Evolutionary conservation across 2,888 invertebrate species (phyloP).

Genomic region (Drosophila mulleri): DNA sequence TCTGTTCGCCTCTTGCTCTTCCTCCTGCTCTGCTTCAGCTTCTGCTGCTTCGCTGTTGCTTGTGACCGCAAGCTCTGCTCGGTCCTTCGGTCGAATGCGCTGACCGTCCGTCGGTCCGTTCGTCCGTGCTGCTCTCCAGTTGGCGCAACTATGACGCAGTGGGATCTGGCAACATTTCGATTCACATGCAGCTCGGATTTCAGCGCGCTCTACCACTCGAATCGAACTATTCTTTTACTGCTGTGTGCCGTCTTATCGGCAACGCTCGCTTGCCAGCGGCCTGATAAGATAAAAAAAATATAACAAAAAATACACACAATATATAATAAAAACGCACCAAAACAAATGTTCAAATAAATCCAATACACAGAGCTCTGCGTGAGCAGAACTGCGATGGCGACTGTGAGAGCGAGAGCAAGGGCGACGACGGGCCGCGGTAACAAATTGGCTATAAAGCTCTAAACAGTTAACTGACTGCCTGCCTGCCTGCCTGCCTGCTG

Average conservation of each 20-base stretch:
- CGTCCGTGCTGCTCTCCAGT: neutral
- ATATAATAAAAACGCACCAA: conserved; percentile 21
- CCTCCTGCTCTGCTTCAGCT: neutral
- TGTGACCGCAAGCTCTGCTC: conserved; percentile 1
- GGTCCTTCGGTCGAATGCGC: conserved; percentile 4
- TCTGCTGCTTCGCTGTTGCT: neutral
- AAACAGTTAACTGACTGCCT: neutral
- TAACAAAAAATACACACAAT: neutral
- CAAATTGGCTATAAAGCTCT: conserved; percentile 26
- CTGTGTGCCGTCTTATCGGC: conserved; percentile 42
- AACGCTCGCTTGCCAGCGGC: conserved; percentile 18
- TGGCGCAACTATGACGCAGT: conserved; percentile 50
- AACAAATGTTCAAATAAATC: conserved; percentile 30
- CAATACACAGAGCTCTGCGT: neutral
- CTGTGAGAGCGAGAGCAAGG: neutral
- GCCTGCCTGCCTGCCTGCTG: neutral
- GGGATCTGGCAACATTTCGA: conserved; percentile 32
- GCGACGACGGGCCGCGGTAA: no score
- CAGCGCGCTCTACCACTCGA: conserved; percentile 24
- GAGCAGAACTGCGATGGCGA: neutral
- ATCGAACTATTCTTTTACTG: conserved; percentile 31
- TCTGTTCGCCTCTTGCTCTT: neutral
- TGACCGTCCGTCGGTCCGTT: neutral
- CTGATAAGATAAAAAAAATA: conserved; percentile 40
- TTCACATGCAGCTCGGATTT: conserved; percentile 71